Evolutionary conservation across 2,797 vertebrate genomes (phyloP), one percentile per base, ranked within the genome.

Genomic region (Botia kubotai): DNA sequence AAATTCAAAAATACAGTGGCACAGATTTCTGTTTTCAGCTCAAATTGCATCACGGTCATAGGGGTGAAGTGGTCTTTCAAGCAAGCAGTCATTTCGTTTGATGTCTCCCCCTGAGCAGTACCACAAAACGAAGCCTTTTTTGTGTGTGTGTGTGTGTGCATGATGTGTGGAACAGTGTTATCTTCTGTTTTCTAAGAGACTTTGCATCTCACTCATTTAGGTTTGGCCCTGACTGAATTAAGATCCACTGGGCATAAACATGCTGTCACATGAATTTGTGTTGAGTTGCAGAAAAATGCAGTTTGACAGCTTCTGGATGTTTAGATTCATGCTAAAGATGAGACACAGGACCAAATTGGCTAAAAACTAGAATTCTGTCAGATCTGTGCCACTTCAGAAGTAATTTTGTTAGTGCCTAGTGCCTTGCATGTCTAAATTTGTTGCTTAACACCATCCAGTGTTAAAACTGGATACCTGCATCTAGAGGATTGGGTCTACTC

Each of bases 391-490:
- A 16, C 52, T 46, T 12, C 16, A 39, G 17, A 39, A 17, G 72
- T 53, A 69, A 63, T 53, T 66, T 58, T 6, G 17, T 68, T 58
- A 48, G 68, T 57, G 57, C 43, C 23, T 17, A 43, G 21, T 13
- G 13, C 26, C 17, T 26, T 53, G 17, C 21, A 14, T 10, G 53
- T 33, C 6, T 60, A 12, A 26, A 13, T 52, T 83, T 52, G 63
- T 11, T 69, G 23, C 26, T 52, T 75, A 71, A 19, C 74, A 78
- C 78, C 82, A 75, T 81, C 78, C 83, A 85, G 81, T 85, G 84
- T 84, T 78, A 60, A 58, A 70, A 8, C 43, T 2, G 23, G 23
- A 46, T 46, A 46, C 8, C 43, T 10, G 43, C 43, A 46, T 10
- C 43, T 46, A 46, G 8, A 46, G 43, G 43, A 11, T 46, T 46